Evolutionary conservation across 1,140 invertebrate genomes (phyloP).

Genomic region (Riptortus pedestris): DNA sequence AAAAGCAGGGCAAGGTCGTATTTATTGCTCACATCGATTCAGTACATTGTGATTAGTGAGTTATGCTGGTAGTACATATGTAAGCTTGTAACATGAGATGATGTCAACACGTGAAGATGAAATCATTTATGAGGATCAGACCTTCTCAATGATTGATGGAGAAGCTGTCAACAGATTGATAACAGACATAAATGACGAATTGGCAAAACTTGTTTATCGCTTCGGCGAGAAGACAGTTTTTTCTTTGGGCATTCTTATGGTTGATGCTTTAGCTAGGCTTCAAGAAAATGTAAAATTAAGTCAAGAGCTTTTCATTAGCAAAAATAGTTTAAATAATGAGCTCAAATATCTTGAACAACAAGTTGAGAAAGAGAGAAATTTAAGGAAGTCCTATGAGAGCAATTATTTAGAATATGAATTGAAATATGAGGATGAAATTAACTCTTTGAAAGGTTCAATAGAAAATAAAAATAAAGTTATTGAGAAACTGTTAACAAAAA

Average conservation of each 20-base stretch:
- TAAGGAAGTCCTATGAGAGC: constrained; percentile 15
- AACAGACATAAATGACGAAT: constrained; percentile 21
- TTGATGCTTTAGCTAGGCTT: constrained; percentile 21
- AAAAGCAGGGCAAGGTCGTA: constrained; percentile 5
- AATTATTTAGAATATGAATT: constrained; percentile 23
- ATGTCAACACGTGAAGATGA: neutral
- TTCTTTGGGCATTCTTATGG: constrained; percentile 5
- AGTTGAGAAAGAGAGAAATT: constrained; percentile 22
- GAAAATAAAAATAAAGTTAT: neutral
- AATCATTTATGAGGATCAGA: neutral
- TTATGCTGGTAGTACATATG: constrained; percentile 14
- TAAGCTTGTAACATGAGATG: neutral
- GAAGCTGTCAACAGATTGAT: constrained; percentile 19
- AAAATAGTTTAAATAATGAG: constrained; percentile 16
- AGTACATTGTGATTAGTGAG: neutral
- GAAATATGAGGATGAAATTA: constrained; percentile 24
- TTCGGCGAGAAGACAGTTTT: constrained; percentile 5
- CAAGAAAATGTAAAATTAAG: constrained; percentile 7
- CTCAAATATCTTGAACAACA: constrained; percentile 21
- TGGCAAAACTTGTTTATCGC: neutral
- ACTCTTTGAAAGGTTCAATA: neutral
- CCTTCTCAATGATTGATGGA: neutral
- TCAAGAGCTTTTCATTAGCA: constrained; percentile 1
- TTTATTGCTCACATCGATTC: neutral
- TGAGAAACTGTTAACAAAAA: neutral